Base-by-base conservation (phyloP, 2,888 invertebrate species). In the Cylloceria caligata region DNA sequence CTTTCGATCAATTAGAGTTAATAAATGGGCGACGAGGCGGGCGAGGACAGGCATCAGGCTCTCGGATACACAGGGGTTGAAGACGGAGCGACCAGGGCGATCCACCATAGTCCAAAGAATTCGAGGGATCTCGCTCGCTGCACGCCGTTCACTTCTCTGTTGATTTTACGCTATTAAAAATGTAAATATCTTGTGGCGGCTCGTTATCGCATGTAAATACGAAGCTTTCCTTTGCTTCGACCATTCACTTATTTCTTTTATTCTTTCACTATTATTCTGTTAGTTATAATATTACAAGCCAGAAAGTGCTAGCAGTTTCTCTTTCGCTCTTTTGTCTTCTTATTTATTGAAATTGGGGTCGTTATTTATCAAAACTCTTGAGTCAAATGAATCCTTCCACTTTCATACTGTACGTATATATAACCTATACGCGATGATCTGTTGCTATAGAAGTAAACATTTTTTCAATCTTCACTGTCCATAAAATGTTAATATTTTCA, bases 171-270 rank as follows among this genome's bases (percentile, higher is more conserved):
- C 88, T 90, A 91, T 91, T 92, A 92, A 91, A 92, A 91, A 91
- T 92, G 91, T 91, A 91, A 92, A 92, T 92, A 91, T 91, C 89
- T 89, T 85, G 87, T 86, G 90, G 90, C 91, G 90, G 90, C 91
- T 92, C 91, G 91, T 92, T 92, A 92, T 91, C 90, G 89, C 87
- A 90, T 91, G 90, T 91, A 92, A 92, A 92, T 92, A 91, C 89
- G 88, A 87, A 88, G 87, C 88, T 87, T 81, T 86, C 69, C 64
- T 60, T 16, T n/a, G n/a, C n/a, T n/a, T 64, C 52, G 21, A 45
- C 16, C 34, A 60, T 34, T 34, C 19, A 36, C 34, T 34, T 60
- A 0, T 60, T 36, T 19, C 7, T 60, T 2, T 57, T 75, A 24
- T 42, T 39, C 62, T 21, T 49, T 68, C 36, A 9, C 52, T 62